phyloP scores from a whole-genome alignment of 2,888 invertebrate species.

The Prosapia bicincta region DNA sequence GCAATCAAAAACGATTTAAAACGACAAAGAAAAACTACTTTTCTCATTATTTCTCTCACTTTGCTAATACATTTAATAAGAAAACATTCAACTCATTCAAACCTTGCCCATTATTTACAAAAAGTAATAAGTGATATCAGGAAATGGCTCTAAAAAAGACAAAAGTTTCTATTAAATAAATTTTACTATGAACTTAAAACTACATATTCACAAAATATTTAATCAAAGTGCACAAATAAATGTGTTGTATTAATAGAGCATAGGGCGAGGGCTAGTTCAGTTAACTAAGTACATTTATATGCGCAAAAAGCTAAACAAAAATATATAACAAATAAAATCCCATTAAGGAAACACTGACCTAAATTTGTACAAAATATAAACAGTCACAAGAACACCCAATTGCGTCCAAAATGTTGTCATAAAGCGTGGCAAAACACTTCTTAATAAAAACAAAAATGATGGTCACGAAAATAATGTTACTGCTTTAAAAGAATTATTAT shows the following conservation, averaged over 20 bases:
- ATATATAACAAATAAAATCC: constrained; percentile 19
- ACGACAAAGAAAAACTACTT: too few relatives aligned
- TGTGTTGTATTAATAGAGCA: not conserved
- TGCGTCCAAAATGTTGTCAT: constrained; percentile 17
- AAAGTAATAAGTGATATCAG: not conserved
- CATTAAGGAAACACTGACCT: constrained; percentile 28
- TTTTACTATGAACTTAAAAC: not conserved
- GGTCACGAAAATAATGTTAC: too few relatives aligned
- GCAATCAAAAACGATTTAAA: too few relatives aligned
- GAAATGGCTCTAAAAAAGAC: not conserved
- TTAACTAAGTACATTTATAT: not conserved
- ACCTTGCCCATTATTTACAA: too few relatives aligned
- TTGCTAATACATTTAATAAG: too few relatives aligned
- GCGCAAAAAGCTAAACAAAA: not conserved
- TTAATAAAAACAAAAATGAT: too few relatives aligned
- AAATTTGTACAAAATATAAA: constrained; percentile 27
- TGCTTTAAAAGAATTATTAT: too few relatives aligned
- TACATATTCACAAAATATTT: not conserved
- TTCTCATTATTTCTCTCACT: too few relatives aligned
- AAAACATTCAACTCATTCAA: too few relatives aligned
- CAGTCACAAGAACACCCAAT: constrained; percentile 15
- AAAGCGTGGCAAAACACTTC: not conserved
- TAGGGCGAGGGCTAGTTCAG: not conserved
- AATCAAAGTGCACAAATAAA: not conserved
- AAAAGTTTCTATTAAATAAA: not conserved